Evolutionary conservation across 2,797 vertebrate genomes (phyloP).

Genomic region (Sebastes matsubarae): DNA sequence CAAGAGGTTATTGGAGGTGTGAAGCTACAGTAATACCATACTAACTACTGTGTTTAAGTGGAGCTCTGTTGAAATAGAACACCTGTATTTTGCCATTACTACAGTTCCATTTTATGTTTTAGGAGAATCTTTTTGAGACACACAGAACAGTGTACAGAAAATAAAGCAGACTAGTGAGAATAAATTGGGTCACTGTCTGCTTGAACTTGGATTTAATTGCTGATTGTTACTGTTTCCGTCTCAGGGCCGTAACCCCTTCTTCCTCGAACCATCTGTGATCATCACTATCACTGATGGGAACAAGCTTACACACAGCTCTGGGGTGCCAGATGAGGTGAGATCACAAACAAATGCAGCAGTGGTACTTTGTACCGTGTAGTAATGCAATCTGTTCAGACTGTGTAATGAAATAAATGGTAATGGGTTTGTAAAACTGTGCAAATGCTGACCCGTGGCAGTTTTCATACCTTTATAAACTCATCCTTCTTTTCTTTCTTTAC

Average conservation of each 20-base stretch:
- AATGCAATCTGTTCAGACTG: not conserved
- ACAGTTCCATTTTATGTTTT: not conserved
- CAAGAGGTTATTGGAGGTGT: not conserved
- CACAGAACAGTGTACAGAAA: not conserved
- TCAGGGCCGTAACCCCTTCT: conserved; percentile 98
- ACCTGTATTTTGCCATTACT: conserved; percentile 2
- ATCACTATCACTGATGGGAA: conserved; percentile 99
- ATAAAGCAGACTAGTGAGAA: conserved; percentile 2
- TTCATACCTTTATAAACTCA: not conserved
- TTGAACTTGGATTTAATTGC: conserved; percentile 39
- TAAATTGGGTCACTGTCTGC: not conserved
- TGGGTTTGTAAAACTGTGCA: not conserved
- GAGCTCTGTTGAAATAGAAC: not conserved
- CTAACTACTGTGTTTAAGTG: conserved; percentile 2
- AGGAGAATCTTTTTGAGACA: not conserved
- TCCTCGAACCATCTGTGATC: conserved; percentile 98
- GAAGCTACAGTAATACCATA: not conserved
- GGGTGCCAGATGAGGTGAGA: conserved; percentile 97
- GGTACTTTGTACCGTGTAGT: not conserved
- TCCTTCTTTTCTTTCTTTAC: not conserved
- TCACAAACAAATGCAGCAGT: not conserved
- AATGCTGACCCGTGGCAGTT: not conserved
- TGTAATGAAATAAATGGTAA: not conserved
- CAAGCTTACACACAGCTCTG: conserved; percentile 94
- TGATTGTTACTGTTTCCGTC: conserved; percentile 46